Conservation (phyloP, 1,140 invertebrate species). For the Cepaea nemoralis region DNA sequence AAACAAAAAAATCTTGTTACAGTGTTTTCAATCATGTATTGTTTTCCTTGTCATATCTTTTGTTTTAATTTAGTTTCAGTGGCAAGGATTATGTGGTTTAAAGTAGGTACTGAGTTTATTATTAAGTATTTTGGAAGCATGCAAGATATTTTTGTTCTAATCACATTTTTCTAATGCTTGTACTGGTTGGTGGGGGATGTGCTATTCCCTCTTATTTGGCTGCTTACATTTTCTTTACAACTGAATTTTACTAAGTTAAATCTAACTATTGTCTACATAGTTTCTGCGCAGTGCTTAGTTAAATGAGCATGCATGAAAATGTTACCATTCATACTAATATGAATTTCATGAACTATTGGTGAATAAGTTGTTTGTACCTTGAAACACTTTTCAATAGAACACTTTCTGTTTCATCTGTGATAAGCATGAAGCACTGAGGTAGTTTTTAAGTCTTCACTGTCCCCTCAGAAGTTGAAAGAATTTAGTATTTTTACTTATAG, state of each 20-base stretch:
- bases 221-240: not conserved
- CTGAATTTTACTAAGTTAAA: too few relatives aligned
- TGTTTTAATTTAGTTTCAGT: constrained; percentile 22
- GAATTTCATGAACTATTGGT: not conserved
- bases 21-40: too few relatives aligned
- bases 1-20: too few relatives aligned
- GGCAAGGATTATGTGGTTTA: constrained; percentile 27
- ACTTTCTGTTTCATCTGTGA: too few relatives aligned
- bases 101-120: constrained; percentile 19
- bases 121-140: not conserved
- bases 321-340: not conserved
- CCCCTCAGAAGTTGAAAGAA: too few relatives aligned
- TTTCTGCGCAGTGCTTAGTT: not conserved
- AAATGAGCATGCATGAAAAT: not conserved
- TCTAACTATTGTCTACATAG: too few relatives aligned
- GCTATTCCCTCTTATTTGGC: not conserved
- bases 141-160: not conserved
- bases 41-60: too few relatives aligned
- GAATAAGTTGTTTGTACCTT: not conserved
- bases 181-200: not conserved
- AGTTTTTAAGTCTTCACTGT: too few relatives aligned
- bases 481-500: too few relatives aligned
- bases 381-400: too few relatives aligned
- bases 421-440: too few relatives aligned
- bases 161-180: not conserved